A percentile compares a stretch with the other conserved stretches of the same genome.
phyloP scores from a whole-genome alignment of 2,113 vertebrate genomes.

The Anarrhichthys ocellatus region DNA sequence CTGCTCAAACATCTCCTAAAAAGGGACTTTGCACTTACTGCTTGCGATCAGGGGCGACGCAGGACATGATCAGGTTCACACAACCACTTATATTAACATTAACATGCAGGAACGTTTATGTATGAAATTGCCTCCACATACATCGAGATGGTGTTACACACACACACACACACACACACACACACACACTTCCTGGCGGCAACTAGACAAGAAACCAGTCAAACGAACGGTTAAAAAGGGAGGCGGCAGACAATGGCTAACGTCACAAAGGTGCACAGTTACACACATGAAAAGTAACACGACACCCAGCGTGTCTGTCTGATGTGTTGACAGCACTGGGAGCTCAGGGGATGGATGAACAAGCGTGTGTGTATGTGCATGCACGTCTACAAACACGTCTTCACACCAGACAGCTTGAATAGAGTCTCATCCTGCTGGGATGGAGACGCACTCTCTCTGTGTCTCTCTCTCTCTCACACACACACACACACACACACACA shows the following conservation, averaged over 20 bases:
- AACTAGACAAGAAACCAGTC: slow-evolving; percentile 9
- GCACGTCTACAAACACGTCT: slow-evolving; percentile 14
- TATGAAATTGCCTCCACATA: not conserved
- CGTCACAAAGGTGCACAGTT: slow-evolving; percentile 55
- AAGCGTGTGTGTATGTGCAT: not conserved
- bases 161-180: too few relatives aligned
- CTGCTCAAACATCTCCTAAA: slow-evolving; percentile 24
- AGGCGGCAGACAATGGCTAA: slow-evolving; percentile 14
- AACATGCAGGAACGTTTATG: too few relatives aligned
- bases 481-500: not conserved
- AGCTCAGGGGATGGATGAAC: slow-evolving; percentile 14
- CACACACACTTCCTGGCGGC: not conserved
- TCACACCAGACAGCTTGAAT: slow-evolving; percentile 48
- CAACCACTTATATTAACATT: too few relatives aligned
- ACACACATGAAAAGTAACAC: slow-evolving; percentile 55
- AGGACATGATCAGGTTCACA: not conserved
- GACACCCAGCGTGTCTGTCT: slow-evolving; percentile 44
- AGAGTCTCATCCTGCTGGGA: slow-evolving; percentile 31
- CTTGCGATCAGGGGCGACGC: not conserved
- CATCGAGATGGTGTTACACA: not conserved
- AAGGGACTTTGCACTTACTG: too few relatives aligned
- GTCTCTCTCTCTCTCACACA: too few relatives aligned
- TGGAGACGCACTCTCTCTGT: not conserved
- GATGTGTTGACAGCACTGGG: slow-evolving; percentile 22
- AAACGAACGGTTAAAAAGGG: not conserved